Conservation (phyloP, 2,113 vertebrate species). For the Brienomyrus brachyistius region DNA sequence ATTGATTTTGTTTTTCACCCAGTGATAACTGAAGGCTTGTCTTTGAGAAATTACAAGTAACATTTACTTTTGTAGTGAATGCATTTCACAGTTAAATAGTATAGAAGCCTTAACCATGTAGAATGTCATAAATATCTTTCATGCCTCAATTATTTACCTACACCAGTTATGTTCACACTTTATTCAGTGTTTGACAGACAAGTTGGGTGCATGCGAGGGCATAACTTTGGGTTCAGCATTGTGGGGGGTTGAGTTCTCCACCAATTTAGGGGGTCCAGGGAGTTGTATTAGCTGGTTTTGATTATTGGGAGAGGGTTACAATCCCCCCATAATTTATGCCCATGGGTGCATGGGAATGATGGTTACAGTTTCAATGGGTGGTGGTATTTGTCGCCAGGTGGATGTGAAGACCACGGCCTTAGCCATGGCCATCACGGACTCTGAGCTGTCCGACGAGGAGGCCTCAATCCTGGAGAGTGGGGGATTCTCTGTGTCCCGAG, state of each 20-base stretch:
- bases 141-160: not conserved
- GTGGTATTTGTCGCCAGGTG: slow-evolving; percentile 44
- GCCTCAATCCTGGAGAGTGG: slow-evolving; percentile 95
- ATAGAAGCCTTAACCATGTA: not conserved
- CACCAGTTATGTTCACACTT: not conserved
- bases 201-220: not conserved
- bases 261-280: not conserved
- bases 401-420: slow-evolving; percentile 83
- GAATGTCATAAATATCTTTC: not conserved
- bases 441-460: slow-evolving; percentile 92
- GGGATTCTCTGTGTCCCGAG: slow-evolving; percentile 92
- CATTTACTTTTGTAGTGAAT: not conserved
- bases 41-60: not conserved
- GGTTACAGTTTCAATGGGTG: not conserved
- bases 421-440: slow-evolving; percentile 96
- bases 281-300: not conserved
- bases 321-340: no score
- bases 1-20: not conserved
- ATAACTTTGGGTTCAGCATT: not conserved
- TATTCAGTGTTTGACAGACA: not conserved
- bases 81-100: not conserved
- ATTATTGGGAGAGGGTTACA: not conserved
- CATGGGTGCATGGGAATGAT: not conserved
- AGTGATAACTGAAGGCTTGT: not conserved
- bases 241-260: not conserved